Conservation (phyloP, 2,113 vertebrate species). For the Carassius auratus region DNA sequence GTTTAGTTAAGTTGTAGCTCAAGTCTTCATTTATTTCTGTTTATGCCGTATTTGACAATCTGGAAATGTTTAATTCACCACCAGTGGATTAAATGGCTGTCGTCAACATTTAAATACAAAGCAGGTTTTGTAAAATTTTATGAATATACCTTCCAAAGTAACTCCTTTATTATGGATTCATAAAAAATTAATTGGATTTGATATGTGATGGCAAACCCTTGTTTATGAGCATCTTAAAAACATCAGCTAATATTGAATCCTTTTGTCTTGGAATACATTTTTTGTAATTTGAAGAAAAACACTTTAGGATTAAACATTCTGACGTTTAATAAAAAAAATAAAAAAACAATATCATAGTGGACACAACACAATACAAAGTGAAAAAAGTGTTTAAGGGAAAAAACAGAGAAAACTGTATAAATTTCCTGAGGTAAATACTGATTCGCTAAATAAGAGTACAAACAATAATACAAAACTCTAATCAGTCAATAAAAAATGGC, state of each 20-base stretch:
- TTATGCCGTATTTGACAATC: not conserved
- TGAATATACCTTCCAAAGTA: not conserved
- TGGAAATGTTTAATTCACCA: not conserved
- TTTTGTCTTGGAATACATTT: not conserved
- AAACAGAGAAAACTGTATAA: slow-evolving; percentile 30
- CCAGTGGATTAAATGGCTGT: not conserved
- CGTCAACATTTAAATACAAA: not conserved
- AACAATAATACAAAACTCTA: slow-evolving; percentile 12
- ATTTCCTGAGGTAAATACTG: slow-evolving; percentile 46
- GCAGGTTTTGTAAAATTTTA: not conserved
- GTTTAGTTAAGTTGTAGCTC: not conserved
- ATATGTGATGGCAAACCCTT: not conserved
- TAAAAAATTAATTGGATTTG: not conserved
- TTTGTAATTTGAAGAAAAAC: slow-evolving; percentile 5
- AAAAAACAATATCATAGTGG: slow-evolving; percentile 67
- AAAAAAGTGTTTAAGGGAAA: slow-evolving; percentile 61
- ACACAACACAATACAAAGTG: slow-evolving; percentile 66
- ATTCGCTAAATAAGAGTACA: slow-evolving; percentile 38
- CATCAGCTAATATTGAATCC: not conserved
- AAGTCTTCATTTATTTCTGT: not conserved
- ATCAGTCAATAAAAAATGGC: slow-evolving; percentile 10
- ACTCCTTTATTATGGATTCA: not conserved
- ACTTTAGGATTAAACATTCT: slow-evolving; percentile 28
- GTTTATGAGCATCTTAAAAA: not conserved
- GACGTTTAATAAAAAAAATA: slow-evolving; percentile 72